A percentile compares a stretch with the other conserved stretches of the same genome.
phyloP scores from a whole-genome alignment of 2,113 vertebrate genomes.

The Pelmatolapia mariae region DNA sequence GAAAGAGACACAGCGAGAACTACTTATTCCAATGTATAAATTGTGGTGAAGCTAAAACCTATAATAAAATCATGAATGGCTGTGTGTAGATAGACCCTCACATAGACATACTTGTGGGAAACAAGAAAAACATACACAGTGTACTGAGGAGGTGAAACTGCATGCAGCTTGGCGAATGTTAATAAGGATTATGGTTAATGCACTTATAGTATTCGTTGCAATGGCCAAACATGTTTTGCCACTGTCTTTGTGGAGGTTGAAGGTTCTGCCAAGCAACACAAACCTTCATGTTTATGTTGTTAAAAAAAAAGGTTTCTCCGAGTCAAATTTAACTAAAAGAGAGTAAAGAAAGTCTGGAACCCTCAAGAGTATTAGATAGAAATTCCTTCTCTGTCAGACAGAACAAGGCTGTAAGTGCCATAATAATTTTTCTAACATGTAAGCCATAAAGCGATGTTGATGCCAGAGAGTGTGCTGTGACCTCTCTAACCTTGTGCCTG shows the following conservation, averaged over 20 bases:
- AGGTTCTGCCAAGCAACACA: slow-evolving; percentile 57
- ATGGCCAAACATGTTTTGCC: slow-evolving; percentile 43
- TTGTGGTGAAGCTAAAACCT: slow-evolving; percentile 73
- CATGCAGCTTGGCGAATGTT: slow-evolving; percentile 87
- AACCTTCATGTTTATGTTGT: slow-evolving; percentile 40
- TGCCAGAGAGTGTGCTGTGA: slow-evolving; percentile 44
- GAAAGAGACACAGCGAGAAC: slow-evolving; percentile 57
- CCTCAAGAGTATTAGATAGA: slow-evolving; percentile 15
- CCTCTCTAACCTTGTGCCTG: slow-evolving; percentile 50
- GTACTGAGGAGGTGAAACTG: slow-evolving; percentile 80
- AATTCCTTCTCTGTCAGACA: slow-evolving; percentile 42
- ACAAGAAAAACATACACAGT: slow-evolving; percentile 85
- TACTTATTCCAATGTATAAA: slow-evolving; percentile 30
- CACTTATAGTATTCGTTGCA: slow-evolving; percentile 40
- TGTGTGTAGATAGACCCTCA: slow-evolving; percentile 74
- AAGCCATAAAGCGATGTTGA: slow-evolving; percentile 50
- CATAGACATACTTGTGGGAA: slow-evolving; percentile 80
- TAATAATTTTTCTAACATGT: slow-evolving; percentile 47
- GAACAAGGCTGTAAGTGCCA: slow-evolving; percentile 22
- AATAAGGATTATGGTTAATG: slow-evolving; percentile 87
- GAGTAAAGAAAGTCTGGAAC: slow-evolving; percentile 16
- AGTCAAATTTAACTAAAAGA: slow-evolving; percentile 30
- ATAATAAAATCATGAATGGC: slow-evolving; percentile 84
- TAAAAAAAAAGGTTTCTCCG: background rate
- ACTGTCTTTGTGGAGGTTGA: slow-evolving; percentile 42